Conservation (phyloP, 2,888 invertebrate genomes). For the Clunio marinus region DNA sequence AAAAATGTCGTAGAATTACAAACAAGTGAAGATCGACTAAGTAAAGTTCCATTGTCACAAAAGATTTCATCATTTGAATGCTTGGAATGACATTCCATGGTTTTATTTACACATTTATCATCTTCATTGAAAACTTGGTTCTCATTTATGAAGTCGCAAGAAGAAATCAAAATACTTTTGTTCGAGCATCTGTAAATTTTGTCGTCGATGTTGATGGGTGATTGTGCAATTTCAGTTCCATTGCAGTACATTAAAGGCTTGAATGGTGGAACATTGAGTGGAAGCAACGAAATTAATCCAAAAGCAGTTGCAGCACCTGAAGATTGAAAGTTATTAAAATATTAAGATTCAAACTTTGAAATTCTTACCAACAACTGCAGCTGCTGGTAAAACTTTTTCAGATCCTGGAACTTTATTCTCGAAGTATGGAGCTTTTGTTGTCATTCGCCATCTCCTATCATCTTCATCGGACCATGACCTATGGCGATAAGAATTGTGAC, state of each 20-base stretch:
- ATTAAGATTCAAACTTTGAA: not conserved
- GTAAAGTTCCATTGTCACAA: constrained; percentile 11
- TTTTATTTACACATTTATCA: not conserved
- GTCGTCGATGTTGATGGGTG: not conserved
- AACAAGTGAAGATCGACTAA: not conserved
- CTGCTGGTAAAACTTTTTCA: not conserved
- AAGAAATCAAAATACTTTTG: not conserved
- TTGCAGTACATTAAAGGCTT: constrained; percentile 29
- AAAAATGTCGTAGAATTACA: constrained; percentile 27
- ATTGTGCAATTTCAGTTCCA: not conserved
- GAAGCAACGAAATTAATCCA: constrained; percentile 9
- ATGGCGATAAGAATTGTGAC: not conserved
- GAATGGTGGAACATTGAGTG: constrained; percentile 11
- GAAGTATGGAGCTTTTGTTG: constrained; percentile 31
- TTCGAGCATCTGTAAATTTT: not conserved
- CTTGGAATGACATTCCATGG: not conserved
- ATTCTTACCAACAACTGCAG: constrained; percentile 18
- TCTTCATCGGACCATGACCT: constrained; percentile 11
- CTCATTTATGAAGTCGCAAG: too few species aligned
- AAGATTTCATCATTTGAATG: not conserved
- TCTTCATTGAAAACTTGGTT: too few species aligned
- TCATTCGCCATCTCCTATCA: constrained; percentile 23
- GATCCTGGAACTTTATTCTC: constrained; percentile 30
- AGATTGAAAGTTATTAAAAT: too few species aligned
- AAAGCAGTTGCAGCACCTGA: constrained; percentile 33